phyloP scores from a whole-genome alignment of 2,888 invertebrate species.

The Homarus gammarus region DNA sequence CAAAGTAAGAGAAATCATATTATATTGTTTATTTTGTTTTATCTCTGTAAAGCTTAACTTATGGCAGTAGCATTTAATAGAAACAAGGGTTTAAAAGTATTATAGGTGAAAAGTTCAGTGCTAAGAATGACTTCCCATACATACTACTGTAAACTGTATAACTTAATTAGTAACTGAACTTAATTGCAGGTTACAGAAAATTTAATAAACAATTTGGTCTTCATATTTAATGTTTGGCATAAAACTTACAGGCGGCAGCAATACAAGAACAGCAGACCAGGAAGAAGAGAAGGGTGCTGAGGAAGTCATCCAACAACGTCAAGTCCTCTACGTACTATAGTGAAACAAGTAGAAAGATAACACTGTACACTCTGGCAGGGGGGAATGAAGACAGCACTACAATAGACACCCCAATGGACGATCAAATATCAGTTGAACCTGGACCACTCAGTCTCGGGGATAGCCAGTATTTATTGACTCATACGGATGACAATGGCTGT shows the following conservation, averaged over 20 bases:
- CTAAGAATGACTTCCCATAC: background rate
- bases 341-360: conserved; percentile 41
- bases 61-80: background rate
- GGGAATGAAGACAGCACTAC: background rate
- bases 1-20: conserved; percentile 28
- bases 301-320: background rate
- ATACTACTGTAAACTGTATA: too few species aligned
- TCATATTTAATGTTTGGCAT: too few species aligned
- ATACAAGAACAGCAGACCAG: conserved; percentile 50
- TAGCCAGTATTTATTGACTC: conserved; percentile 51
- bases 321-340: background rate
- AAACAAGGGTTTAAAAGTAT: too few species aligned
- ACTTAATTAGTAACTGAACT: too few species aligned
- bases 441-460: conserved; percentile 29
- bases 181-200: too few species aligned
- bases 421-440: conserved; percentile 20
- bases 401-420: conserved; percentile 39
- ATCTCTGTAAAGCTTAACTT: background rate
- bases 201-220: too few species aligned
- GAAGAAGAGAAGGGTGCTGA: conserved; percentile 30
- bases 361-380: conserved; percentile 47
- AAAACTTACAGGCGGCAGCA: conserved; percentile 40
- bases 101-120: too few species aligned
- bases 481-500: conserved; percentile 57
- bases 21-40: background rate